phyloP scores from a whole-genome alignment of 2,113 vertebrate species.

The Antennarius striatus region DNA sequence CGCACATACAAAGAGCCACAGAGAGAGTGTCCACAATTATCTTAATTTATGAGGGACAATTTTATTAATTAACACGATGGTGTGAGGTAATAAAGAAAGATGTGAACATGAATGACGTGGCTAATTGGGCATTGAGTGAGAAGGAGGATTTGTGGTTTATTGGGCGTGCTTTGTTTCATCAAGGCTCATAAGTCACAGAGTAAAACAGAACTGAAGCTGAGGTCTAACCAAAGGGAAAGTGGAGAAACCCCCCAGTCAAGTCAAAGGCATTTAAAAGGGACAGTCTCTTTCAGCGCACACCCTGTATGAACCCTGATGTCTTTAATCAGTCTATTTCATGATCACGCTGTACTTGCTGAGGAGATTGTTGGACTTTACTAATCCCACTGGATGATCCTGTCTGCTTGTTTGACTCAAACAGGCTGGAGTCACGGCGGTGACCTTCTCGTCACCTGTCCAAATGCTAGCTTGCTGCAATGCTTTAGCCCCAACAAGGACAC shows the following conservation, averaged over 20 bases:
- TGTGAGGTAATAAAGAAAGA: constrained; percentile 56
- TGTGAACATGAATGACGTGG: constrained; percentile 47
- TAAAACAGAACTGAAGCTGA: constrained; percentile 7
- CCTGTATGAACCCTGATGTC: constrained; percentile 8
- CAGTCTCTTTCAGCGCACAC: not conserved
- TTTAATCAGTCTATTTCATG: constrained; percentile 51
- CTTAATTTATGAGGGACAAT: constrained; percentile 70
- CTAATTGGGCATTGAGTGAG: constrained; percentile 53
- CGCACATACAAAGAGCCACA: constrained; percentile 5
- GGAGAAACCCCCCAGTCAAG: not conserved
- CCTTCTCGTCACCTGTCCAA: constrained; percentile 57
- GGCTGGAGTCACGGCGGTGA: constrained; percentile 56
- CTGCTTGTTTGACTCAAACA: constrained; percentile 58
- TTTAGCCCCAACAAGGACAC: constrained; percentile 33
- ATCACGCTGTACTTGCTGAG: constrained; percentile 47
- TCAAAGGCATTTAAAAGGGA: not conserved
- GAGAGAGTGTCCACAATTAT: constrained; percentile 53
- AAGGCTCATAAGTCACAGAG: constrained; percentile 48
- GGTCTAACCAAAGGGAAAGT: constrained; percentile 1
- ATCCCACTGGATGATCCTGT: constrained; percentile 65
- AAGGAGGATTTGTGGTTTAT: constrained; percentile 51
- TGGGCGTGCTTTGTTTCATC: constrained; percentile 42
- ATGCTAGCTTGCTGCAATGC: constrained; percentile 14
- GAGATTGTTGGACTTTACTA: constrained; percentile 56
- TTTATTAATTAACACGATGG: constrained; percentile 63